Base-by-base conservation (phyloP, 1,140 invertebrate genomes). In the Sminthurides bifidus region DNA sequence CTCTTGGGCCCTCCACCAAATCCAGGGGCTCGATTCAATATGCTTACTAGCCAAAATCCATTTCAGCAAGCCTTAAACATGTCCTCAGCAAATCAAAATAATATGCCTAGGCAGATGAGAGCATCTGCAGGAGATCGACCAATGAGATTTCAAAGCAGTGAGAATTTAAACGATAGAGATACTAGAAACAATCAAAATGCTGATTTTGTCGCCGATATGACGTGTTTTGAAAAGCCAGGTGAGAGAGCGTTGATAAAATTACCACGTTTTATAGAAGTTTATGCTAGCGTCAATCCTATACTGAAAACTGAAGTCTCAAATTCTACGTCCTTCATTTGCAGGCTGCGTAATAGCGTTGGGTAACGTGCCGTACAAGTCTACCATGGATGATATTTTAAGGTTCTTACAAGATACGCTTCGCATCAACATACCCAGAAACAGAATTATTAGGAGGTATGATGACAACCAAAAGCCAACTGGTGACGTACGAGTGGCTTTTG, bases 301-400 rank as follows among this genome's bases (percentile, higher is more conserved):
- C 26, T 31, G 43, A 43, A 12, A 52, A n/a, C n/a, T 31, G 41
- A 12, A 26, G 17, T 29, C 12, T 46, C 19, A 26, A 8, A 8
- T 23, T 57, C n/a, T n/a, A n/a, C n/a, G n/a, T n/a, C n/a, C n/a
- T n/a, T n/a, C n/a, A n/a, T 49, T 17, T 38, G 3, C 82, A 2
- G 86, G 87, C 8, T 92, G 87, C 68, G 84, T 91, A 0, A 71
- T 94, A 0, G 79, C 79, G 0, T 72, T 91, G 64, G 81, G 85
- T 65, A 94, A 94, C 69, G 80, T 94, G 0, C 88, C 89, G 0
- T 92, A 84, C 69, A 80, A 83, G 53, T 87, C 89, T 0, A 78
- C 79, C 5, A 81, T 90, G 10, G 82, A 87, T 46, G 90, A 96
- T 58, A 90, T 95, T 51, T 73, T 93, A 38, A 75, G 81, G 1